Evolutionary conservation across 2,888 invertebrate species (phyloP), one percentile per base, ranked within the genome.

Genomic region (Pinctada fucata): DNA sequence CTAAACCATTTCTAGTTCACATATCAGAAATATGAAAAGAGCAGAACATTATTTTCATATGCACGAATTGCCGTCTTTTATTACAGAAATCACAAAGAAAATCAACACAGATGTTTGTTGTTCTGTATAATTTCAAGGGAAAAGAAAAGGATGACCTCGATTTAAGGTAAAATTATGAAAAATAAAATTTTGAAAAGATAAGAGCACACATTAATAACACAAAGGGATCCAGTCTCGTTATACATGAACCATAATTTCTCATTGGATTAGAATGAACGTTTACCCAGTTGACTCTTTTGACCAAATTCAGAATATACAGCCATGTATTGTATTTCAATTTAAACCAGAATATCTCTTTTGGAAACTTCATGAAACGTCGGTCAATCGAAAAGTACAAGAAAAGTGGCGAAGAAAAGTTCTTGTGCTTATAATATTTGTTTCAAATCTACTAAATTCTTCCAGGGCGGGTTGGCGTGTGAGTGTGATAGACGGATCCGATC

Each of bases 81-180:
- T 82, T 85, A 48, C 84, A 90, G 88, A 87, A 88, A 83, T 81
- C 84, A 31, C 87, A 88, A 69, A 84, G 85, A 69, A 90, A 89
- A 81, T 86, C 87, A n/a, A 78, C 75, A 80, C 97, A 97, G 92
- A 94, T 97, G 58, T 98, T 97, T 93, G 98, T 98, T 80, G 97
- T 97, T 72, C 94, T 98, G 67, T 98, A 98, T 94, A 97, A 98
- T 93, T 98, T 98, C 93, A 97, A 97, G 91, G 97, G 97, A 0
- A 95, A 98, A 79, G 98, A 98, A 93, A 96, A 96, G 76, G 98
- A 98, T 92, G 98, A 98, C 92, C 93, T 98, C 88, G 98, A 98
- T 91, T 94, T 99, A 58, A 97, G 97, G 95, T 95, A 90, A 94
- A 58, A 31, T 31, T 31, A 31, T 31, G 31, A 31, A 31, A 31